These are phyloP conservation scores for Tachycineta bicolor DNA, from an alignment of 2,113 vertebrate species.

Conservation along the genomic window DNA sequence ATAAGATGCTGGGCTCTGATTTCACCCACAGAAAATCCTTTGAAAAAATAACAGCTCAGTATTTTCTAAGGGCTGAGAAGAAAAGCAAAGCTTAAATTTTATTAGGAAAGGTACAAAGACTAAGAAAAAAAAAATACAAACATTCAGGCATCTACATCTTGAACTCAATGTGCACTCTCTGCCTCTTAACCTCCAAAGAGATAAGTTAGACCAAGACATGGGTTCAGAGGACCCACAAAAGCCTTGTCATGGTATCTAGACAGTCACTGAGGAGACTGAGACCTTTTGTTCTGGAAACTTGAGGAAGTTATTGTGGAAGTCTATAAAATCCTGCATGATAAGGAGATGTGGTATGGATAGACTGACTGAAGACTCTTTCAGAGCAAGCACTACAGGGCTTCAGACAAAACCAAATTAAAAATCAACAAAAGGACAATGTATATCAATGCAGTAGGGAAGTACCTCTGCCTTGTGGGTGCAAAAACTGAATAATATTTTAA, in stretches of 20 bases:
- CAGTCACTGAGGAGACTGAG: not conserved
- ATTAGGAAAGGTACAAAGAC: not conserved
- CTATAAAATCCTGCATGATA: not conserved
- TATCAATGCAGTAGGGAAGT: not conserved
- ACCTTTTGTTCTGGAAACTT: not conserved
- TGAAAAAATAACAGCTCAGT: not conserved
- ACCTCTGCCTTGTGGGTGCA: not conserved
- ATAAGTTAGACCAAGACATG: not conserved
- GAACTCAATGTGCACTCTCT: not conserved
- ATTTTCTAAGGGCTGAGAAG: not conserved
- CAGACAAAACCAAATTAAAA: not conserved
- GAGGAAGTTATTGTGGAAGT: not conserved
- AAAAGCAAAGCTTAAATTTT: not conserved
- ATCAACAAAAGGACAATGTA: not conserved
- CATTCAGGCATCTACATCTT: not conserved
- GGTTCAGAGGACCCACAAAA: not conserved
- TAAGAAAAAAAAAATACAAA: not conserved
- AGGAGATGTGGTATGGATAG: not conserved
- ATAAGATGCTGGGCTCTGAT: not conserved
- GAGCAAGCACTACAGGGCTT: not conserved
- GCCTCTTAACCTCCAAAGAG: not conserved
- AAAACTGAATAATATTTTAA: not conserved
- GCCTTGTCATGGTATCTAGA: not conserved
- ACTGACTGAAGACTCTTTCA: not conserved
- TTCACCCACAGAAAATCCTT: not conserved